Conservation (phyloP, 2,113 vertebrate species). For the Mionectes macconnelli region DNA sequence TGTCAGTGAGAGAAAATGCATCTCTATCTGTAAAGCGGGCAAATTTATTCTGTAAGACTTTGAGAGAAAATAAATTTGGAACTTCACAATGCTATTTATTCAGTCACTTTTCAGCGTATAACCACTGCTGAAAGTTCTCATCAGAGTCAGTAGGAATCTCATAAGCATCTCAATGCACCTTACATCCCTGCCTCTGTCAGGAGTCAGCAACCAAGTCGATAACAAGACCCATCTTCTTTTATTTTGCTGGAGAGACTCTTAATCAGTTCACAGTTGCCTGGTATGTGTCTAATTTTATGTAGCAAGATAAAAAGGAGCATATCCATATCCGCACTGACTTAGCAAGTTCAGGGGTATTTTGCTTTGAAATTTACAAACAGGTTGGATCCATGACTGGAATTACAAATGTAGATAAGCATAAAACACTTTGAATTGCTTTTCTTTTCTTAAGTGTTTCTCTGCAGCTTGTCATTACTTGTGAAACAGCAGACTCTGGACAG, state of each 20-base stretch:
- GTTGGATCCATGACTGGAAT: constrained; percentile 47
- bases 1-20: neutral
- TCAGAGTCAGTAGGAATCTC: constrained; percentile 25
- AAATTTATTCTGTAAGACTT: constrained; percentile 51
- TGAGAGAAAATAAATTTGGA: constrained; percentile 41
- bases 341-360: constrained; percentile 36
- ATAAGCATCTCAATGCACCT: constrained; percentile 46
- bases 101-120: constrained; percentile 6
- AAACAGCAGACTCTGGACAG: neutral
- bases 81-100: constrained; percentile 40
- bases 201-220: constrained; percentile 32
- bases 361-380: constrained; percentile 57
- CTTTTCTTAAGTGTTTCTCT: neutral
- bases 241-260: constrained; percentile 45
- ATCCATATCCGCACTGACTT: neutral
- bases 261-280: constrained; percentile 35
- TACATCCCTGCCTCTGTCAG: constrained; percentile 19
- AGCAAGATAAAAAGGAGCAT: constrained; percentile 11
- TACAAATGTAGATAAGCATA: neutral
- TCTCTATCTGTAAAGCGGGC: neutral
- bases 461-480: neutral
- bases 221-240: constrained; percentile 36
- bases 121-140: constrained; percentile 5
- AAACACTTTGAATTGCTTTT: neutral
- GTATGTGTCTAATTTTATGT: constrained; percentile 52